These are phyloP conservation scores for Zeuzera pyrina DNA, from an alignment of 2,888 invertebrate genomes.

Conservation along the genomic window DNA sequence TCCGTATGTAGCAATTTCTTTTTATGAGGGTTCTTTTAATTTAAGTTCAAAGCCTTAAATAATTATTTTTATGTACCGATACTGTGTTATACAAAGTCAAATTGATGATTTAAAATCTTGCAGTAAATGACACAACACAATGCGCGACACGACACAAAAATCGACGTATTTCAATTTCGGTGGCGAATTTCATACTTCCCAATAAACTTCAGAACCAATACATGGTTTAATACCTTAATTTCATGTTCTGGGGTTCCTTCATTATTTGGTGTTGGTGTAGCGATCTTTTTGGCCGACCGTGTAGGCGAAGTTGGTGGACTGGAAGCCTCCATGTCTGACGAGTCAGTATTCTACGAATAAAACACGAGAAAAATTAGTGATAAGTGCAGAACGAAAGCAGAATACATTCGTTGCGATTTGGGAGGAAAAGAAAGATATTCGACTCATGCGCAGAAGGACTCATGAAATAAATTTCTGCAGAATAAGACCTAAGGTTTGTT, in stretches of 20 bases:
- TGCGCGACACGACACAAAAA: background rate
- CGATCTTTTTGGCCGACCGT: conserved; percentile 21
- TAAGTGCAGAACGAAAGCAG: background rate
- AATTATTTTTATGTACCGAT: no score
- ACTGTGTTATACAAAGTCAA: no score
- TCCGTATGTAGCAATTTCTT: no score
- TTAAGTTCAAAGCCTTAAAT: no score
- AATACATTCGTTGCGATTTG: background rate
- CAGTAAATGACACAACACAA: background rate
- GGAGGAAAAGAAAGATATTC: no score
- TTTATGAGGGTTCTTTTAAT: no score
- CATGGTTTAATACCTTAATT: conserved; percentile 52
- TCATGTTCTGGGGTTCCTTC: conserved; percentile 45
- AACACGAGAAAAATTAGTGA: background rate
- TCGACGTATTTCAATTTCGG: no score
- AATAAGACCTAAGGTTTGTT: no score
- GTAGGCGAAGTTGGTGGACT: conserved; percentile 12
- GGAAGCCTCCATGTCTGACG: conserved; percentile 37
- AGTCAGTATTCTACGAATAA: conserved; percentile 50
- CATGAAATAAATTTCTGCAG: no score
- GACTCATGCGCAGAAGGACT: no score
- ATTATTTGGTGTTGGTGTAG: conserved; percentile 21
- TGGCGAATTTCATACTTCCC: no score
- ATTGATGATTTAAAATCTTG: background rate
- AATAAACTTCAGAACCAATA: no score